These are phyloP conservation scores for Gambusia yucatana DNA, from an alignment of 2,797 vertebrate genomes.

Conservation along the genomic window DNA sequence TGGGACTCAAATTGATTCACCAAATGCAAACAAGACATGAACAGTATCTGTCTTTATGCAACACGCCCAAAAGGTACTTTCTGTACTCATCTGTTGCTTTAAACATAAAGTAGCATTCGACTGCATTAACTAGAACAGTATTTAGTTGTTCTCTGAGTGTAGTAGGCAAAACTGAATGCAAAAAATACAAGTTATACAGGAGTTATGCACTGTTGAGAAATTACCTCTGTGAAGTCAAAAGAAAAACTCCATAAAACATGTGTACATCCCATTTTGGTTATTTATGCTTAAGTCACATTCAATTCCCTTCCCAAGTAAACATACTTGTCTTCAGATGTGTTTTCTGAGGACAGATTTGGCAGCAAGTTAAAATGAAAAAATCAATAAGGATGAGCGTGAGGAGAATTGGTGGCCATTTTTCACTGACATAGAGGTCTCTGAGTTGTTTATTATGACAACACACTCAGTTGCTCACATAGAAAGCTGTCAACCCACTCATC, in stretches of 20 bases:
- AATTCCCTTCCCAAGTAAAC: slow-evolving; percentile 48
- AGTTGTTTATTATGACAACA: slow-evolving; percentile 55
- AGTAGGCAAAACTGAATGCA: slow-evolving; percentile 8
- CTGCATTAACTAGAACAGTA: background rate
- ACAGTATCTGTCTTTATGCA: background rate
- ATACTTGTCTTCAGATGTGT: slow-evolving; percentile 53
- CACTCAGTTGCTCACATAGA: slow-evolving; percentile 25
- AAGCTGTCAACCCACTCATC: slow-evolving; percentile 31
- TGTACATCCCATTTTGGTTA: slow-evolving; percentile 42
- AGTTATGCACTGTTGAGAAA: slow-evolving; percentile 10
- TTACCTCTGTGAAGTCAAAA: slow-evolving; percentile 19
- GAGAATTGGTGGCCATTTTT: slow-evolving; percentile 51
- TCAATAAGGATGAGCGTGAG: slow-evolving; percentile 56
- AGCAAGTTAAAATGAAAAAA: slow-evolving; percentile 60
- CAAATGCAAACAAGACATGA: background rate
- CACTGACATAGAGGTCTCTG: slow-evolving; percentile 49
- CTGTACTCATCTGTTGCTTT: background rate
- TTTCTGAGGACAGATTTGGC: slow-evolving; percentile 63
- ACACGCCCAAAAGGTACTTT: background rate
- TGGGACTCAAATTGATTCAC: background rate
- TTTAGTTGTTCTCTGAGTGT: background rate
- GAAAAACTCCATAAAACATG: slow-evolving; percentile 47
- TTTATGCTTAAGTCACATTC: slow-evolving; percentile 62
- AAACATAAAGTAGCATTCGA: background rate
- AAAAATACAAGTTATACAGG: slow-evolving; percentile 8